Evolutionary conservation across 2,888 invertebrate species (phyloP).

Genomic region (Eupithecia centaureata): DNA sequence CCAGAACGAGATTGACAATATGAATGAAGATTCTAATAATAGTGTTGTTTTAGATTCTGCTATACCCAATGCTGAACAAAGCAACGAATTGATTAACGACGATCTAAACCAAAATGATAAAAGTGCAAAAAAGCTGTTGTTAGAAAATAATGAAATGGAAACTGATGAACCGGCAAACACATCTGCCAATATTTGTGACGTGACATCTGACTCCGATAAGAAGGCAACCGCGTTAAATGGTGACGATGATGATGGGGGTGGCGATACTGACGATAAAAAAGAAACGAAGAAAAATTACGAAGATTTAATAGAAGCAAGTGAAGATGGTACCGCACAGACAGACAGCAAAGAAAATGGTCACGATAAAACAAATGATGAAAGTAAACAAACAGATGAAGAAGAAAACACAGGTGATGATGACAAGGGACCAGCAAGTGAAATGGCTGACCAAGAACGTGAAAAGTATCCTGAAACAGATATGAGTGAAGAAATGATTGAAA

Average conservation of each 20-base stretch:
- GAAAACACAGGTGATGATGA: slow-evolving; percentile 12
- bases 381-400: slow-evolving; percentile 17
- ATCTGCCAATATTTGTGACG: slow-evolving; percentile 3
- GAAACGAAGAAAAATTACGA: slow-evolving; percentile 15
- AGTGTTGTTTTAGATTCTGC: slow-evolving; percentile 12
- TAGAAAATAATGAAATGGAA: slow-evolving; percentile 24
- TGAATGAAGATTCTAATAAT: slow-evolving; percentile 24
- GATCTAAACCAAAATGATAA: slow-evolving; percentile 9
- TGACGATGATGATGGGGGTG: slow-evolving; percentile 16
- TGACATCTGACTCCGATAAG: slow-evolving; percentile 4
- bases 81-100: slow-evolving; percentile 23
- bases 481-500: slow-evolving; percentile 70
- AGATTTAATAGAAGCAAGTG: slow-evolving; percentile 16
- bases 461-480: slow-evolving; percentile 64
- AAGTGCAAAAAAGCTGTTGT: slow-evolving; percentile 25
- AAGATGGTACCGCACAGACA: slow-evolving; percentile 10
- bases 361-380: slow-evolving; percentile 12
- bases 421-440: slow-evolving; percentile 24
- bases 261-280: slow-evolving; percentile 12
- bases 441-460: slow-evolving; percentile 31
- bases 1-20: slow-evolving; percentile 19
- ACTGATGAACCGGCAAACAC: slow-evolving; percentile 19
- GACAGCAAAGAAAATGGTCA: slow-evolving; percentile 12
- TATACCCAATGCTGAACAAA: slow-evolving; percentile 2
- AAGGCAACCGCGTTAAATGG: slow-evolving; percentile 21